Evolutionary conservation across 2,888 invertebrate species (phyloP).

Genomic region (Electrophaes corylata): DNA sequence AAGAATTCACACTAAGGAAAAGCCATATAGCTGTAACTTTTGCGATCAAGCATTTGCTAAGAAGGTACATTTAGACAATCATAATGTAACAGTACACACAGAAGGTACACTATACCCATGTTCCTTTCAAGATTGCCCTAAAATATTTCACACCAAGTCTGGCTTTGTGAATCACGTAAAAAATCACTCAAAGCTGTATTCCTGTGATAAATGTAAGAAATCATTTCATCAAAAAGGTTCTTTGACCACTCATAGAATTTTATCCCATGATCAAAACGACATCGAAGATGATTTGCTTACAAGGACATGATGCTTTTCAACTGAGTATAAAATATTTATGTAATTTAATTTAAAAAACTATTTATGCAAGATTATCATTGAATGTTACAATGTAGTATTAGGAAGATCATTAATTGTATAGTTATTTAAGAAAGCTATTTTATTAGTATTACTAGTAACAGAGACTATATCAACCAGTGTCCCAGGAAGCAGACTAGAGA

Average conservation of each 20-base stretch:
- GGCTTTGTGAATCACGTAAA: slow-evolving; percentile 1
- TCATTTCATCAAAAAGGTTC: slow-evolving; percentile 4
- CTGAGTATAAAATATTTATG: background rate
- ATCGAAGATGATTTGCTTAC: background rate
- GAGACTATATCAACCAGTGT: too few species aligned
- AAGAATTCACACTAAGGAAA: slow-evolving; percentile 3
- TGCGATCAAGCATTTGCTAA: slow-evolving; percentile 1
- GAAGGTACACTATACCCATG: slow-evolving; percentile 5
- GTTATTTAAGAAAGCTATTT: too few species aligned
- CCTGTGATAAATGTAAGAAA: slow-evolving; percentile 11
- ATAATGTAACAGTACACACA: slow-evolving; percentile 1
- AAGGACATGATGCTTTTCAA: background rate
- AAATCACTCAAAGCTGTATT: slow-evolving; percentile 7
- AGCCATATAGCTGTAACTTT: background rate
- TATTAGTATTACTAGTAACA: too few species aligned
- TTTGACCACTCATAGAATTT: slow-evolving; percentile 5
- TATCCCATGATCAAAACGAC: background rate
- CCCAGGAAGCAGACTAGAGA: too few species aligned
- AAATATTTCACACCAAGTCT: slow-evolving; percentile 6
- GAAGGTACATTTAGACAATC: background rate
- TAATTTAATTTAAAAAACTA: too few species aligned
- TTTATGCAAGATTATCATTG: too few species aligned
- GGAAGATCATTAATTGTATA: too few species aligned
- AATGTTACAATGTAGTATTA: too few species aligned
- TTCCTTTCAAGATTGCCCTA: slow-evolving; percentile 4